Evolutionary conservation across 2,113 vertebrate genomes (phyloP).

Genomic region (Mionectes macconnelli): DNA sequence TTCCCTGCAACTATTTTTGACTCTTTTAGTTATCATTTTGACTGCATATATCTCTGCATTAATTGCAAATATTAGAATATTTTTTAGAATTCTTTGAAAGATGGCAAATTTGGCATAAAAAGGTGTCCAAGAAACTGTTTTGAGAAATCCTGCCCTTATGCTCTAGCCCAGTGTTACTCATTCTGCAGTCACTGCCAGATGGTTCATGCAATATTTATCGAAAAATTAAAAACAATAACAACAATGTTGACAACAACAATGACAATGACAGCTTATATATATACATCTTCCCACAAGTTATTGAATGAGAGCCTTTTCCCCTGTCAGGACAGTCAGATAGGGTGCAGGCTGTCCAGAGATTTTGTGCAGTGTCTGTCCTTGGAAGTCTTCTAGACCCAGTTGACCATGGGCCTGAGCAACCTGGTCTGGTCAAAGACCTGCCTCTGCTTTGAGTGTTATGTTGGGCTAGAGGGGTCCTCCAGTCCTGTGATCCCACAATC

Average conservation of each 20-base stretch:
- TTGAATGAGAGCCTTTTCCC: background rate
- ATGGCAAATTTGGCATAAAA: background rate
- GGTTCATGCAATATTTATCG: constrained; percentile 33
- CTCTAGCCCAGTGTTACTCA: background rate
- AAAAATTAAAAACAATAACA: constrained; percentile 6
- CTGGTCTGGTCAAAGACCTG: background rate
- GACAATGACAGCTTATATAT: background rate
- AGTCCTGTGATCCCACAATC: background rate
- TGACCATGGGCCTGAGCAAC: background rate
- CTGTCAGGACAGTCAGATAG: background rate
- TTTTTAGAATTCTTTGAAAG: background rate
- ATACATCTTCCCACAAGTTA: background rate
- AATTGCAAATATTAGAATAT: background rate
- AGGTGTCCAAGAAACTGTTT: background rate
- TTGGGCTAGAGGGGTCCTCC: background rate
- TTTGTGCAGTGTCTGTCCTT: background rate
- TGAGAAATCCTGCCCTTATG: background rate
- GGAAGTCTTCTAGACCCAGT: background rate
- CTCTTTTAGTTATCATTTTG: background rate
- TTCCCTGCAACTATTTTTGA: rapidly evolving
- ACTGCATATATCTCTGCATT: background rate
- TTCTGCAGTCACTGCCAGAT: constrained; percentile 14
- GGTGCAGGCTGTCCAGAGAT: background rate
- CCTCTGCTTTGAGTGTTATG: background rate
- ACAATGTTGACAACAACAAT: background rate